phyloP scores from a whole-genome alignment of 2,113 vertebrate genomes.

The Eudyptes chrysolophus region DNA sequence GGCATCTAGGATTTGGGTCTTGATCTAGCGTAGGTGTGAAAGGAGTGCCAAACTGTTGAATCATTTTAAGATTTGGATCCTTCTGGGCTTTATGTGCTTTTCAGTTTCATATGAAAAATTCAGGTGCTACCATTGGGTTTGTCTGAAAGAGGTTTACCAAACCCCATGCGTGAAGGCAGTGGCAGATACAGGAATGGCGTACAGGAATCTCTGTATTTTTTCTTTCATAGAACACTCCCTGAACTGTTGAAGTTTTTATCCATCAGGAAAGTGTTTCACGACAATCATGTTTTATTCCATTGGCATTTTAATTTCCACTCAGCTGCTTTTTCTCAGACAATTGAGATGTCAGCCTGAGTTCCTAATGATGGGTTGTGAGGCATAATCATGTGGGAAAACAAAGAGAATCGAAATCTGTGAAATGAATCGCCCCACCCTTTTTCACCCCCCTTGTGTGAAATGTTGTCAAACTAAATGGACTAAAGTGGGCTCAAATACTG shows the following conservation, averaged over 20 bases:
- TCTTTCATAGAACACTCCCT: fast-evolving
- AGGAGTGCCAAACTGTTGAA: not conserved
- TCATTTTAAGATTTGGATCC: not conserved
- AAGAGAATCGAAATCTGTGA: not conserved
- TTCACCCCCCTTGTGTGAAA: not conserved
- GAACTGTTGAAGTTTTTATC: not conserved
- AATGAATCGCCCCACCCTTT: not conserved
- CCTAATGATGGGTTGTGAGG: not conserved
- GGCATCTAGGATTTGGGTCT: not conserved
- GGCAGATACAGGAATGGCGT: fast-evolving
- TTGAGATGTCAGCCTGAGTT: not conserved
- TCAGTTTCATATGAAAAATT: not conserved
- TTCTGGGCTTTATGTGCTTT: not conserved
- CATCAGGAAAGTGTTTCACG: not conserved
- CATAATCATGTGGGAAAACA: not conserved
- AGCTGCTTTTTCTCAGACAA: not conserved
- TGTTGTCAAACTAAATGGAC: not conserved
- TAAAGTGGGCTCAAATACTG: not conserved
- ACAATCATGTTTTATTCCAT: not conserved
- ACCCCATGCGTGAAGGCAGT: not conserved
- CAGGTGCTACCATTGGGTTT: not conserved
- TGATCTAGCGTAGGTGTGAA: not conserved
- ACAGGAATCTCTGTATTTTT: not conserved
- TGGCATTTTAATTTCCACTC: not conserved
- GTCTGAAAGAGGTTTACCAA: not conserved